Conservation (phyloP, 2,888 invertebrate genomes). For the Xylota sylvarum region DNA sequence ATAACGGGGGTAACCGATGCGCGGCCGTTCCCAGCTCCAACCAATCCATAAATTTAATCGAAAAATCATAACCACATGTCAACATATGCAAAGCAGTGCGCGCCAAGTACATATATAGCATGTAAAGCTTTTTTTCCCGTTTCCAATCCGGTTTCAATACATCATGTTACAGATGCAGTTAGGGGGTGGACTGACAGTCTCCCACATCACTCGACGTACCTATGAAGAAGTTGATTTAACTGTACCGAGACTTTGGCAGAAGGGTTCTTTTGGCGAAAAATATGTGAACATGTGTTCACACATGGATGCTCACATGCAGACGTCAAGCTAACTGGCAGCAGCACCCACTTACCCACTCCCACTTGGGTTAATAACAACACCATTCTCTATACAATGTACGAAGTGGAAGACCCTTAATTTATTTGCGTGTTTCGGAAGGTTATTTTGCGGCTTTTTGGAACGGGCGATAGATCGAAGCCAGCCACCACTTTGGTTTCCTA, state of each 20-base stretch:
- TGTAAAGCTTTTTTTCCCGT: slow-evolving; percentile 71
- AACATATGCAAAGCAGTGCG: slow-evolving; percentile 79
- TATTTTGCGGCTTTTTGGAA: slow-evolving; percentile 76
- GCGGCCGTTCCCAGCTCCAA: slow-evolving; percentile 72
- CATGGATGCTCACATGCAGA: slow-evolving; percentile 78
- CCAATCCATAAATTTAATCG: slow-evolving; percentile 81
- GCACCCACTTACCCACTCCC: slow-evolving; percentile 69
- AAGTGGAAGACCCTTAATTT: slow-evolving; percentile 71
- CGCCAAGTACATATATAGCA: slow-evolving; percentile 56
- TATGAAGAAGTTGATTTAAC: slow-evolving; percentile 61
- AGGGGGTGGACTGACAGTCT: slow-evolving; percentile 39
- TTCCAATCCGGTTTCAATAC: slow-evolving; percentile 77
- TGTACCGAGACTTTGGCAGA: slow-evolving; percentile 52
- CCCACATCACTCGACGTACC: slow-evolving; percentile 39
- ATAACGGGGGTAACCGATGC: slow-evolving; percentile 70
- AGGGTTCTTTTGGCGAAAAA: slow-evolving; percentile 71
- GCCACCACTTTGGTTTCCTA: slow-evolving; percentile 77
- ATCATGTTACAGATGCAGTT: slow-evolving; percentile 70
- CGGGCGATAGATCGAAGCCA: slow-evolving; percentile 64
- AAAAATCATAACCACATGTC: slow-evolving; percentile 82
- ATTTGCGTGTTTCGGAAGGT: slow-evolving; percentile 78
- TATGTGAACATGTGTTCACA: slow-evolving; percentile 77
- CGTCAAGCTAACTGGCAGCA: slow-evolving; percentile 71
- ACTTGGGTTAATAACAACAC: slow-evolving; percentile 24
- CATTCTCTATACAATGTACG: slow-evolving; percentile 3